Conservation (phyloP, 1,140 invertebrate species). For the Sogatella furcifera region DNA sequence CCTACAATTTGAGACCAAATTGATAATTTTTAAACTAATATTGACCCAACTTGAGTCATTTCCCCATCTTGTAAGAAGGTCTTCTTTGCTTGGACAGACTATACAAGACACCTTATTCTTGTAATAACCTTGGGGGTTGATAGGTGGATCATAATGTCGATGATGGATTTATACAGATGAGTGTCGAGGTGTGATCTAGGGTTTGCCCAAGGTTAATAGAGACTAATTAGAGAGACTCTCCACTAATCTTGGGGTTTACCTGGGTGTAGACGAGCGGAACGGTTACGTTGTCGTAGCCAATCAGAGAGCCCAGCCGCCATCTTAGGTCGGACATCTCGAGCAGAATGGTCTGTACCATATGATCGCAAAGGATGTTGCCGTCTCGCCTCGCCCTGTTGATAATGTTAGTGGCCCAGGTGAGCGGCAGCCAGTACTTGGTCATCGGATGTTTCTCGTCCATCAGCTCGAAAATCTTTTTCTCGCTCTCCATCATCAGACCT, state of each 20-base stretch:
- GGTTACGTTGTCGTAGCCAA: slow-evolving; percentile 92
- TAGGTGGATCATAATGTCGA: no score
- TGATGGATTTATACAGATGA: no score
- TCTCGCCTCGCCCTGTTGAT: slow-evolving; percentile 76
- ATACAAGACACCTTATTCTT: no score
- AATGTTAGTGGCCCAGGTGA: slow-evolving; percentile 84
- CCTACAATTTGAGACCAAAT: no score
- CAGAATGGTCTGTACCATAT: slow-evolving; percentile 75
- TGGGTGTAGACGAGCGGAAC: slow-evolving; percentile 97
- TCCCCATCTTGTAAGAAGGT: no score
- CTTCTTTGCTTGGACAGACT: no score
- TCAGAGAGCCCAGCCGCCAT: slow-evolving; percentile 62
- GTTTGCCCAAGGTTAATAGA: no score
- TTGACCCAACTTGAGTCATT: no score
- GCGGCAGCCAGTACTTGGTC: slow-evolving; percentile 88
- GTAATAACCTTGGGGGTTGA: no score
- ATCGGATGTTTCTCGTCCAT: slow-evolving; percentile 72
- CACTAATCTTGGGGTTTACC: slow-evolving; percentile 46
- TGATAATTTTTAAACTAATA: no score
- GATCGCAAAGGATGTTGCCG: slow-evolving; percentile 67
- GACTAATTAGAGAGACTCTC: no score
- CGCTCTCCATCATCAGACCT: slow-evolving; percentile 84
- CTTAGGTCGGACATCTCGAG: slow-evolving; percentile 74
- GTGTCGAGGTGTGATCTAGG: no score
- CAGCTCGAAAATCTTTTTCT: slow-evolving; percentile 79